Evolutionary conservation across 2,888 invertebrate genomes (phyloP).

Genomic region (Campoplex capitator): DNA sequence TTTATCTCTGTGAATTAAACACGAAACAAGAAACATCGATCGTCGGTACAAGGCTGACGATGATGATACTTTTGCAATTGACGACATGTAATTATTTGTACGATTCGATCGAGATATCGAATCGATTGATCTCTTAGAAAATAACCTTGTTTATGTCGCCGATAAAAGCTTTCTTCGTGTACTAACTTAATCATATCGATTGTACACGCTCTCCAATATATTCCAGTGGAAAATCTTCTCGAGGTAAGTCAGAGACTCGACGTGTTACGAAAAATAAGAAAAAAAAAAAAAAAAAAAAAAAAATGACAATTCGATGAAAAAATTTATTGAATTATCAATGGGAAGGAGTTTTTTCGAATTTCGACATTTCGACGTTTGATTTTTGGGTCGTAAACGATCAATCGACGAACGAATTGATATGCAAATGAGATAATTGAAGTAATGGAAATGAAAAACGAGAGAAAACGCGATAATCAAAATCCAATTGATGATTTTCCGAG

Average conservation of each 20-base stretch:
- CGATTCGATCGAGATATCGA: constrained; percentile 46
- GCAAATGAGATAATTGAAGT: too few relatives aligned
- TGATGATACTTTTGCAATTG: constrained; percentile 16
- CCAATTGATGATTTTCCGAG: too few relatives aligned
- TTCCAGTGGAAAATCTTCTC: constrained; percentile 71
- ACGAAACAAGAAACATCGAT: constrained; percentile 1
- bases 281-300: background rate
- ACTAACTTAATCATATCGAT: constrained; percentile 43
- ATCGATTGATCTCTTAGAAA: constrained; percentile 47
- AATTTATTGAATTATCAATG: background rate
- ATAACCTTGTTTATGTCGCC: constrained; percentile 35
- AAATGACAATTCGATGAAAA: background rate
- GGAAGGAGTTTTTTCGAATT: background rate
- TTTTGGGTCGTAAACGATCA: too few relatives aligned
- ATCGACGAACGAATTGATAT: too few relatives aligned
- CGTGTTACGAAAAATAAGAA: constrained; percentile 45
- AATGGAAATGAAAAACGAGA: too few relatives aligned
- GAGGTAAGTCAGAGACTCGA: constrained; percentile 83
- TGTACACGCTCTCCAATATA: constrained; percentile 43
- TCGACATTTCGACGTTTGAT: background rate
- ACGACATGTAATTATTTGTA: constrained; percentile 45
- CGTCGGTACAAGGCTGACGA: constrained; percentile 10
- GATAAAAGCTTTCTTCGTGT: constrained; percentile 19
- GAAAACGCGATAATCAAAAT: too few relatives aligned
- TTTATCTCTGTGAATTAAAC: constrained; percentile 27